These are phyloP conservation scores for Psilopsiagon aymara DNA, from an alignment of 2,113 vertebrate genomes.

Conservation along the genomic window DNA sequence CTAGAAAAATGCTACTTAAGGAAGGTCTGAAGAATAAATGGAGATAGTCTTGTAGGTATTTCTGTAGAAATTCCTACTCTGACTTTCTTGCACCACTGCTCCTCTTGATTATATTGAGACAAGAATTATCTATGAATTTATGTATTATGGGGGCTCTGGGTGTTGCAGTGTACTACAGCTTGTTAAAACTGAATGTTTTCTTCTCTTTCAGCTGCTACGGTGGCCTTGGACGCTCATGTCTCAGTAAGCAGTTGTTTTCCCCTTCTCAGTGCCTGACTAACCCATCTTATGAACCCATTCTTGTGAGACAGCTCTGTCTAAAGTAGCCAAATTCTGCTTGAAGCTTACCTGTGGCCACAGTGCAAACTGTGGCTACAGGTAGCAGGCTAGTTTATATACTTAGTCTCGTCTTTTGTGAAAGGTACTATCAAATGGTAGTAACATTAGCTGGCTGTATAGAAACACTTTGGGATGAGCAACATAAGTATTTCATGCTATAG, in stretches of 20 bases:
- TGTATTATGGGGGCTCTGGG: accelerated
- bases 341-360: neutral
- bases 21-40: neutral
- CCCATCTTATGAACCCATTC: neutral
- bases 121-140: neutral
- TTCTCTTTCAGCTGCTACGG: constrained; percentile 85
- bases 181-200: neutral
- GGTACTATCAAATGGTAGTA: neutral
- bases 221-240: constrained; percentile 86
- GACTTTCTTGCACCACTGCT: neutral
- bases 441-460: neutral
- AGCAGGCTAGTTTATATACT: neutral
- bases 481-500: neutral
- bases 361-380: neutral
- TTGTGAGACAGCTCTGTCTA: neutral
- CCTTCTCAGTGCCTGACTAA: neutral
- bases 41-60: neutral
- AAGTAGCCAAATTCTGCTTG: neutral
- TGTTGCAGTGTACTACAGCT: neutral
- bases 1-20: neutral
- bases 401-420: neutral
- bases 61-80: neutral
- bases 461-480: neutral
- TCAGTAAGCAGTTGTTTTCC: constrained; percentile 77
- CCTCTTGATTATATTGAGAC: neutral